Conservation (phyloP, 2,113 vertebrate species). For the Haplotaxodon microlepis region DNA sequence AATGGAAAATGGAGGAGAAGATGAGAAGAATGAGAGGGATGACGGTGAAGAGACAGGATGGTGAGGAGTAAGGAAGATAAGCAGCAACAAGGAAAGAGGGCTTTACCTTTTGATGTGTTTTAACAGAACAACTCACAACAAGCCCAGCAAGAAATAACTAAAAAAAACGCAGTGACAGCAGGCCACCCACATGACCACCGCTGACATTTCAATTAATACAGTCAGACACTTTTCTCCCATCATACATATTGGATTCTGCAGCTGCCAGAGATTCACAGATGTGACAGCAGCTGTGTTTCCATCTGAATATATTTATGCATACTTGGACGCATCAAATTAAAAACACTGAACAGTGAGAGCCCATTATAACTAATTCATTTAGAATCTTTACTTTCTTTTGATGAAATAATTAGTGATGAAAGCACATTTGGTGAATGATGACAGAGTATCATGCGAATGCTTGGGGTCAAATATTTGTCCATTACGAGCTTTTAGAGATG, state of each 20-base stretch:
- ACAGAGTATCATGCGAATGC: not conserved
- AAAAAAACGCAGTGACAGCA: not conserved
- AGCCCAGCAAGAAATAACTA: not conserved
- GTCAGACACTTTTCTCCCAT: conserved; percentile 12
- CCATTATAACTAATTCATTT: conserved; percentile 27
- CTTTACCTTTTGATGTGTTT: conserved; percentile 27
- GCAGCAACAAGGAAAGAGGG: not conserved
- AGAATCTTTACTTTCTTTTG: not conserved
- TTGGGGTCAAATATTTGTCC: not conserved
- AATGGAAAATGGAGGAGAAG: not conserved
- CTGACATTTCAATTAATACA: conserved; percentile 45
- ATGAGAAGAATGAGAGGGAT: not conserved
- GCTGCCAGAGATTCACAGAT: conserved; percentile 50
- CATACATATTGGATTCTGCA: conserved; percentile 46
- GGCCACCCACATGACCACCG: conserved; percentile 21
- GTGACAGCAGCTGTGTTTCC: conserved; percentile 54
- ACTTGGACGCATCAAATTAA: conserved; percentile 3
- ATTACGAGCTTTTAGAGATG: not conserved
- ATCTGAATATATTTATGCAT: conserved; percentile 9
- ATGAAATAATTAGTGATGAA: not conserved
- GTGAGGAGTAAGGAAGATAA: conserved; percentile 12
- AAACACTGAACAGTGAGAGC: conserved; percentile 1
- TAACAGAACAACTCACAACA: conserved; percentile 33
- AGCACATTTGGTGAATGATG: not conserved
- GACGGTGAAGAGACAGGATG: not conserved